phyloP scores from a whole-genome alignment of 2,797 vertebrate genomes.

The Alauda arvensis region DNA sequence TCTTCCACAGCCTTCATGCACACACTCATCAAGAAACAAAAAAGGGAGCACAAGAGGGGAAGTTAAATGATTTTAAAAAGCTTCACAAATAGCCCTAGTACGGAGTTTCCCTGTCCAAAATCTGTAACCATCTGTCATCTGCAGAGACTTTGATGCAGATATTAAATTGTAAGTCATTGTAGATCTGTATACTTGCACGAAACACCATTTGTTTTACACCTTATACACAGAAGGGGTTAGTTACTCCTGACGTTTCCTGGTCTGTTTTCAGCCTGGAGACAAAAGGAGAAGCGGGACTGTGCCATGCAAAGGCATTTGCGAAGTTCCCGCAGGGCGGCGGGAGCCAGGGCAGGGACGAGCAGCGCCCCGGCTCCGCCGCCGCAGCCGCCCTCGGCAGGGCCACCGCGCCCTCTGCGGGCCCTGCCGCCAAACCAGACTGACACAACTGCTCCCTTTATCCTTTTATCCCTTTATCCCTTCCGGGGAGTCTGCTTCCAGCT shows the following conservation, averaged over 20 bases:
- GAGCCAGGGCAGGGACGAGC: not conserved
- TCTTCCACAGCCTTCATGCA: not conserved
- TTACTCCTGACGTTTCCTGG: not conserved
- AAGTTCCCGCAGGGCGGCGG: not conserved
- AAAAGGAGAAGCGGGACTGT: not conserved
- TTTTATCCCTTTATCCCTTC: no score
- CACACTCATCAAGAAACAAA: not conserved
- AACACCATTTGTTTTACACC: not conserved
- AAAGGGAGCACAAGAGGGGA: not conserved
- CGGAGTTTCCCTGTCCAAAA: not conserved
- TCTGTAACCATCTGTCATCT: not conserved
- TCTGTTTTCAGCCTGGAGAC: not conserved
- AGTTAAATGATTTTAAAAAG: not conserved
- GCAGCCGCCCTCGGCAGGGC: not conserved
- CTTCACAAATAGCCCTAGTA: not conserved
- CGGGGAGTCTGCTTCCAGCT: not conserved
- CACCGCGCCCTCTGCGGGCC: conserved; percentile 23
- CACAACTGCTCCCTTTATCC: accelerated
- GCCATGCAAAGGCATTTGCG: not conserved
- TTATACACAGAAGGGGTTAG: not conserved
- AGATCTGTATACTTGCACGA: not conserved
- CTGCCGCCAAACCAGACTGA: not conserved
- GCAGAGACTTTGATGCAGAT: not conserved
- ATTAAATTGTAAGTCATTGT: not conserved
- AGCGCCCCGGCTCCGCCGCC: not conserved